Evolutionary conservation across 2,113 vertebrate species (phyloP).

Genomic region (Scomber japonicus): DNA sequence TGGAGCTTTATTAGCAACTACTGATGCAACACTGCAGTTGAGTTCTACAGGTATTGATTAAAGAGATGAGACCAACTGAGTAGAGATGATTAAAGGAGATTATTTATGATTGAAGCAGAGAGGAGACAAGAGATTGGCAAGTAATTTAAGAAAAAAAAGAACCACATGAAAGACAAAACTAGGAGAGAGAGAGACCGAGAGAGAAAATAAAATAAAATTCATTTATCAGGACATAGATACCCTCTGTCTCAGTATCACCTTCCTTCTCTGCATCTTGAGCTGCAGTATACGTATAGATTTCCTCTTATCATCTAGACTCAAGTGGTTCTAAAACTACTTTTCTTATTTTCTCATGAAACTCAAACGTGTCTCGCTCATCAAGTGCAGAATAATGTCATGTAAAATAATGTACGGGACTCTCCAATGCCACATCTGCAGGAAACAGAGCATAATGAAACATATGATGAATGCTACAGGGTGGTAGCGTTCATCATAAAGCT

Average conservation of each 20-base stretch:
- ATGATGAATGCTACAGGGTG: neutral
- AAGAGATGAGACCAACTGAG: conserved; percentile 13
- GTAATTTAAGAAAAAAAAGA: neutral
- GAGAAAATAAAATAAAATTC: no score
- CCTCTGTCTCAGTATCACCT: neutral
- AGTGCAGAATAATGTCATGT: neutral
- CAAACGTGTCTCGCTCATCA: neutral
- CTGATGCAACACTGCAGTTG: conserved; percentile 17
- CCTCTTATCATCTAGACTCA: no score
- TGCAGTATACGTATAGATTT: no score
- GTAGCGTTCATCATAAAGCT: neutral
- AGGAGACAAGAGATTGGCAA: neutral
- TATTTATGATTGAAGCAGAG: conserved; percentile 37
- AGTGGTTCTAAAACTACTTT: neutral
- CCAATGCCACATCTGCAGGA: neutral
- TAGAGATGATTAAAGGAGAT: conserved; percentile 30
- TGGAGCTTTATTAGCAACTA: conserved; percentile 27
- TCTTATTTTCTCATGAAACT: neutral
- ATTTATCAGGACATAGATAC: neutral
- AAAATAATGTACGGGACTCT: neutral
- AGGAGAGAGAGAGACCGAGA: neutral
- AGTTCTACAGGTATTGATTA: conserved; percentile 19
- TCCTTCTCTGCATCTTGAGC: neutral
- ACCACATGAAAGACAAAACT: conserved; percentile 9
- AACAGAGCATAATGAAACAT: neutral